Conservation (phyloP, 2,888 invertebrate genomes). For the Maniola hyperantus region DNA sequence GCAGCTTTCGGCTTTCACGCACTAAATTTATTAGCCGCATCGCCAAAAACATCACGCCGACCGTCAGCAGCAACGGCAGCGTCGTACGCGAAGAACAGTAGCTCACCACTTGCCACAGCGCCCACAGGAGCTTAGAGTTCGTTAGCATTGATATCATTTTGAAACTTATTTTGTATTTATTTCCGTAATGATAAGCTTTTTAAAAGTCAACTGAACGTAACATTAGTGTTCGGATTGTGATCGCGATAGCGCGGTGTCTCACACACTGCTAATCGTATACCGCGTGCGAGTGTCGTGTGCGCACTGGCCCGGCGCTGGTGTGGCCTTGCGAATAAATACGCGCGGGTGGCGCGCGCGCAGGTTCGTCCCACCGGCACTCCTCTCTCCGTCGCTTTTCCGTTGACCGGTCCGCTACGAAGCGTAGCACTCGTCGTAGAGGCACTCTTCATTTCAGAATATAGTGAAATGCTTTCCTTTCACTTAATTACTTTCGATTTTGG, state of each 20-base stretch:
- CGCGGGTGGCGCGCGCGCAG: conserved; percentile 66
- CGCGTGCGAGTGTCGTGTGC: conserved; percentile 76
- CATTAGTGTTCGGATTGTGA: conserved; percentile 67
- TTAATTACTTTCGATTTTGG: conserved; percentile 5
- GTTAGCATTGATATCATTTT: conserved; percentile 66
- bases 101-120: conserved; percentile 72
- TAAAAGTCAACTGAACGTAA: conserved; percentile 56
- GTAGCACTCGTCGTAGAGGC: conserved; percentile 60
- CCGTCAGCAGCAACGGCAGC: conserved; percentile 72
- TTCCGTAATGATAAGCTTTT: conserved; percentile 46
- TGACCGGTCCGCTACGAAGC: conserved; percentile 59
- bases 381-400: conserved; percentile 69
- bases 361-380: conserved; percentile 73
- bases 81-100: conserved; percentile 70
- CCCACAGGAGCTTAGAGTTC: conserved; percentile 81
- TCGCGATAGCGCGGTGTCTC: conserved; percentile 62
- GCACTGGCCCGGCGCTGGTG: conserved; percentile 75
- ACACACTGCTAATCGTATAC: conserved; percentile 64
- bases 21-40: conserved; percentile 75
- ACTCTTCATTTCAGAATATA: conserved; percentile 40
- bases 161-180: conserved; percentile 48
- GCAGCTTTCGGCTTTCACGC: conserved; percentile 80
- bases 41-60: conserved; percentile 73
- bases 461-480: conserved; percentile 24
- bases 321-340: conserved; percentile 83